phyloP scores from a whole-genome alignment of 2,888 invertebrate genomes.

The Shargacucullia verbasci region DNA sequence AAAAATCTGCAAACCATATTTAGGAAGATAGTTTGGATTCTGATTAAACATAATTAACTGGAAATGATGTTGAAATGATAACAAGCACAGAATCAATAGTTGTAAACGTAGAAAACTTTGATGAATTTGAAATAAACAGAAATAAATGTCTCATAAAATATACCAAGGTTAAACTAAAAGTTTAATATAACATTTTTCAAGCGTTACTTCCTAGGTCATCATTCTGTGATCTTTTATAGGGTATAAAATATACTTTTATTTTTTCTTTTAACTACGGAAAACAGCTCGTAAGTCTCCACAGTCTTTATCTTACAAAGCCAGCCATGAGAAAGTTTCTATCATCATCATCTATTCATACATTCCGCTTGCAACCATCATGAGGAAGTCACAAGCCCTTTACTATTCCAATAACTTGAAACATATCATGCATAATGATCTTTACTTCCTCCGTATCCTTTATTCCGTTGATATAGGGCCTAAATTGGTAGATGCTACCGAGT shows the following conservation, averaged over 20 bases:
- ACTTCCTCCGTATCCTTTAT: constrained; percentile 48
- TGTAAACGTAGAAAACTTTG: constrained; percentile 11
- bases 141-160: constrained; percentile 19
- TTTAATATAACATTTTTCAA: constrained; percentile 3
- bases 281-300: background rate
- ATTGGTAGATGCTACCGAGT: constrained; percentile 52
- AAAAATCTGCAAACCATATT: too few relatives aligned
- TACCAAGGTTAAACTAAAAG: constrained; percentile 12
- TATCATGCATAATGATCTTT: constrained; percentile 49
- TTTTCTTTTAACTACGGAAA: background rate
- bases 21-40: constrained; percentile 1
- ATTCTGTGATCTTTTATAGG: background rate
- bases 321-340: constrained; percentile 40
- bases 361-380: constrained; percentile 50
- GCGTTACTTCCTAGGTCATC: constrained; percentile 1
- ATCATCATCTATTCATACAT: constrained; percentile 51
- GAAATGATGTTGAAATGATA: constrained; percentile 2
- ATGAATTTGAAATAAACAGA: constrained; percentile 5
- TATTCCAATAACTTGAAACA: constrained; percentile 54
- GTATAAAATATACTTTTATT: background rate
- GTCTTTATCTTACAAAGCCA: constrained; percentile 19
- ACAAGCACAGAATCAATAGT: constrained; percentile 2
- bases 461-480: constrained; percentile 53
- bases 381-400: constrained; percentile 58
- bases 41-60: background rate